Evolutionary conservation across 2,888 invertebrate species (phyloP).

Genomic region (Tanytarsus gracilentus): DNA sequence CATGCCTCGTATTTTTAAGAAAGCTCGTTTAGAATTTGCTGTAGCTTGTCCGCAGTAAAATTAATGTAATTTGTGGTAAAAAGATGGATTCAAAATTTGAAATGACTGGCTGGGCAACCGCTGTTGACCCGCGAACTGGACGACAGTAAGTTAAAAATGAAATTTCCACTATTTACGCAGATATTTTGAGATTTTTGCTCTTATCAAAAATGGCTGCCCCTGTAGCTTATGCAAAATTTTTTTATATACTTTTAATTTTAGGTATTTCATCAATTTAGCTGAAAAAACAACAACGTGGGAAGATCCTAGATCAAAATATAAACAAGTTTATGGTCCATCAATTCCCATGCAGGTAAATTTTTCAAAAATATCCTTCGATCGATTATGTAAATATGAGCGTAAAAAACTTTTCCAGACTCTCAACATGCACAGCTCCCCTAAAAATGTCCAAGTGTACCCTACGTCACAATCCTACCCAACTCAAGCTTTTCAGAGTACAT

Average conservation of each 20-base stretch:
- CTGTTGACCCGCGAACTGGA: slow-evolving; percentile 19
- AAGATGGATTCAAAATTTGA: slow-evolving; percentile 16
- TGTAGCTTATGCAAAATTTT: background rate
- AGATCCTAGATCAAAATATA: slow-evolving; percentile 58
- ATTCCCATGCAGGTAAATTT: slow-evolving; percentile 54
- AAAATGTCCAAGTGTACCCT: slow-evolving; percentile 57
- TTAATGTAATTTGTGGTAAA: background rate
- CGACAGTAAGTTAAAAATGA: slow-evolving; percentile 7
- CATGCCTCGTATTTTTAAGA: too few species aligned
- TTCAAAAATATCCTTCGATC: background rate
- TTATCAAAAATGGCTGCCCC: slow-evolving; percentile 19
- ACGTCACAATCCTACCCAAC: slow-evolving; percentile 42
- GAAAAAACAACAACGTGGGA: slow-evolving; percentile 68
- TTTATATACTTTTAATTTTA: too few species aligned
- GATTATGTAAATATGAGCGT: slow-evolving; percentile 21
- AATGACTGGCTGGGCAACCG: slow-evolving; percentile 19
- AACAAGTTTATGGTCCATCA: slow-evolving; percentile 46
- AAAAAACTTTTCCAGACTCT: slow-evolving; percentile 40
- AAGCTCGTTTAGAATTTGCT: too few species aligned
- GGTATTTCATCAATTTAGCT: slow-evolving; percentile 67
- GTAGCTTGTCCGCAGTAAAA: background rate
- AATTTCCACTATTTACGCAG: background rate
- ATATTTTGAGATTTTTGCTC: background rate
- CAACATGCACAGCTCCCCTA: slow-evolving; percentile 62
- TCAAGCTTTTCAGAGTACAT: slow-evolving; percentile 48